Percentiles rank a stretch among this genome's conserved stretches.
Conservation (phyloP, 2,113 vertebrate genomes). For the Python bivittatus region DNA sequence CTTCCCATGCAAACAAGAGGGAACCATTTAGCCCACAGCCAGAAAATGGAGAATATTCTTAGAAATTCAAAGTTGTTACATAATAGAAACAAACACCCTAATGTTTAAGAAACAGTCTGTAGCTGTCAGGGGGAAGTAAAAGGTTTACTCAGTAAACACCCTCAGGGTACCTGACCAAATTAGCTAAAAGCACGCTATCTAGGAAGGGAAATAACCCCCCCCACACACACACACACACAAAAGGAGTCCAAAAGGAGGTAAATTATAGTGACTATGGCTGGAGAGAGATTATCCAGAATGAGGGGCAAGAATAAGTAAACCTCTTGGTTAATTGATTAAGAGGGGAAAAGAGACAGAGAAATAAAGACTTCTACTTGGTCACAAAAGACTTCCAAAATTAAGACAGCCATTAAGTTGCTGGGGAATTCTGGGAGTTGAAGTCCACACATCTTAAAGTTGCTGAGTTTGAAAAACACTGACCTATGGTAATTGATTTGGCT, state of each 20-base stretch:
- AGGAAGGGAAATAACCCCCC: slow-evolving; percentile 45
- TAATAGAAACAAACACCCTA: slow-evolving; percentile 53
- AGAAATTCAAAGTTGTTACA: slow-evolving; percentile 42
- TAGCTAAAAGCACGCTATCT: slow-evolving; percentile 47
- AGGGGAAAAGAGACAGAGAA: background rate
- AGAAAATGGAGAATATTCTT: slow-evolving; percentile 31
- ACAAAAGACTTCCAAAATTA: slow-evolving; percentile 32
- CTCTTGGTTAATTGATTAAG: slow-evolving; percentile 35
- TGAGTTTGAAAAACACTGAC: background rate
- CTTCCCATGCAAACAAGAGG: slow-evolving; percentile 32
- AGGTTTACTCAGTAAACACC: slow-evolving; percentile 59
- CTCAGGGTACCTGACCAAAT: slow-evolving; percentile 50
- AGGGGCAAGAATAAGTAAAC: slow-evolving; percentile 45
- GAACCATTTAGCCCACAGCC: slow-evolving; percentile 40
- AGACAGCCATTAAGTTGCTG: background rate
- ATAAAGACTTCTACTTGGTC: slow-evolving; percentile 37
- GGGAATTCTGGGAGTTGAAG: too few relatives aligned
- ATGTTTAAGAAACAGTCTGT: slow-evolving; percentile 60
- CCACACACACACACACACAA: too few relatives aligned
- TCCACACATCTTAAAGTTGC: too few relatives aligned
- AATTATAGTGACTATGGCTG: slow-evolving; percentile 47
- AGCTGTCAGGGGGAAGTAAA: slow-evolving; percentile 52
- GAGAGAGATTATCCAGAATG: slow-evolving; percentile 54
- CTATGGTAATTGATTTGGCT: slow-evolving; percentile 39
- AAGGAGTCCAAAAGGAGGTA: slow-evolving; percentile 53